Percentiles rank a stretch among this genome's conserved stretches.
Evolutionary conservation across 2,797 vertebrate genomes (phyloP).

Genomic region (Acanthopagrus latus): DNA sequence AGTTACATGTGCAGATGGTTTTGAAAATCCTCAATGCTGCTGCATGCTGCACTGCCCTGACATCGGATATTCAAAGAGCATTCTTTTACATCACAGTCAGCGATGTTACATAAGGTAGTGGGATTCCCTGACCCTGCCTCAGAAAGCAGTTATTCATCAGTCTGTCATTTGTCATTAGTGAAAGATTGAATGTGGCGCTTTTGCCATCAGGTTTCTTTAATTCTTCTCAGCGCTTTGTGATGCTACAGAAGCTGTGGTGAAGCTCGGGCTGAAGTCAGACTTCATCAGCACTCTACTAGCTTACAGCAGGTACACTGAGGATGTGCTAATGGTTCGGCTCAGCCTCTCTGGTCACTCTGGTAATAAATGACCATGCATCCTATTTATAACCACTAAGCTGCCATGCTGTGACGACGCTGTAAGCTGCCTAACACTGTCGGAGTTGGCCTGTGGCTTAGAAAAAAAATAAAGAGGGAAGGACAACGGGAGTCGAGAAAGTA

Average conservation of each 20-base stretch:
- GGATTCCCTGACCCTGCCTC: slow-evolving; percentile 49
- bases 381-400: slow-evolving; percentile 88
- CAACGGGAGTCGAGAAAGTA: not conserved
- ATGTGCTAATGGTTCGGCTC: slow-evolving; percentile 53
- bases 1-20: not conserved
- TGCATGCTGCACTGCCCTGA: slow-evolving; percentile 12
- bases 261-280: not conserved
- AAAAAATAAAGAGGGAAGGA: slow-evolving; percentile 12
- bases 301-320: slow-evolving; percentile 48
- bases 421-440: slow-evolving; percentile 80
- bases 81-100: slow-evolving; percentile 42
- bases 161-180: slow-evolving; percentile 4
- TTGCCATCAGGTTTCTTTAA: not conserved
- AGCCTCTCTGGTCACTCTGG: slow-evolving; percentile 69
- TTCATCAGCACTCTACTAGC: slow-evolving; percentile 32
- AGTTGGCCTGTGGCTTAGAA: slow-evolving; percentile 63
- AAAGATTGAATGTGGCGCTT: slow-evolving; percentile 6
- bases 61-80: slow-evolving; percentile 32
- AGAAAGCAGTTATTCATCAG: slow-evolving; percentile 1
- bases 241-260: not conserved
- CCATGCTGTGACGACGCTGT: slow-evolving; percentile 69
- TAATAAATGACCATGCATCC: slow-evolving; percentile 80
- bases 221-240: not conserved
- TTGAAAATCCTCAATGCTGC: slow-evolving; percentile 3
- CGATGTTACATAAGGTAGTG: slow-evolving; percentile 51